Evolutionary conservation across 2,113 vertebrate species (phyloP), one percentile per base, ranked within the genome.

Genomic region (Turdus rufiventris): DNA sequence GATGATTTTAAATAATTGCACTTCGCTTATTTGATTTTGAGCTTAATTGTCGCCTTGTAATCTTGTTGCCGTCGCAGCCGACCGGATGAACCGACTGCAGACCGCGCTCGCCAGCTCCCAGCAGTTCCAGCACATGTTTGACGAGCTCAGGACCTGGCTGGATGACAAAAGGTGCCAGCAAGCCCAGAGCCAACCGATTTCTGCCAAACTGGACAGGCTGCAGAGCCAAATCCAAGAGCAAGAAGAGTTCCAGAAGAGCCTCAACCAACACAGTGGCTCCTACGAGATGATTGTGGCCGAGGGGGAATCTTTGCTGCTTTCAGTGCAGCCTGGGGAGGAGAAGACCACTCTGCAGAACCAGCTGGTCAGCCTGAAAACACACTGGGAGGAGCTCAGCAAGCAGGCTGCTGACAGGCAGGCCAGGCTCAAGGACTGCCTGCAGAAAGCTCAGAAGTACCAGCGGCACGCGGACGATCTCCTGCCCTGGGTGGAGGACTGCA

Each of bases 61-160:
- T 95, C 90, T 97, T 10, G 2, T 95, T 97, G 93, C 95, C 60
- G 8, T 92, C 89, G 57, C 97, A 99, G 99, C 98, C 33, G 99
- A 99, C 94, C 98, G 99, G 58, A 98, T 99, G 96, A 99, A 99
- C 88, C 99, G 99, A 95, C 98, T 99, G 51, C 99, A 99, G 97
- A 98, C 98, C 4, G 98, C 98, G 3, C 98, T 99, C 33, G 99
- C 98, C 1, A 99, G 99, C 94, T 99, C 99, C 56, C 99, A 99
- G 97, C 99, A 99, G 97, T 99, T 99, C 97, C 99, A 99, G 97
- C 99, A 99, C 97, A 99, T 99, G 99, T 99, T 99, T 81, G 98
- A 99, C 94, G 99, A 99, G 91, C 96, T 99, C 88, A 98, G 98
- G 92, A 97, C 97, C 61, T 99, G 99, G 99, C 98, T 99, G 13